Base-by-base conservation (phyloP, 2,888 invertebrate genomes). In the Andrena camellia region DNA sequence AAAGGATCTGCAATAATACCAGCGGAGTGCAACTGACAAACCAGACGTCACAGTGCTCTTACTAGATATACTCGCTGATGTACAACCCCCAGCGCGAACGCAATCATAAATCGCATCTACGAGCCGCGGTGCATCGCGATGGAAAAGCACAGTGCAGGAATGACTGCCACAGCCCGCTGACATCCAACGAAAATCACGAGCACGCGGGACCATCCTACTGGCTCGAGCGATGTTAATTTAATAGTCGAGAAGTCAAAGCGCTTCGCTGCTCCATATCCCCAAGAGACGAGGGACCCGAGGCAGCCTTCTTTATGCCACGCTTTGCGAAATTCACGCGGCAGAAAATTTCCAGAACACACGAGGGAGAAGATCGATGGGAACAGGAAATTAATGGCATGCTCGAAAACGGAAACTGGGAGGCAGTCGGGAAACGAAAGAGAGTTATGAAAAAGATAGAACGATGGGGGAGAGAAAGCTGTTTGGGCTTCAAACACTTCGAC, bases 211-310 rank as follows among this genome's bases (percentile, higher is more conserved):
- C 20, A 26, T 31, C 6, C 54, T 57, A 17, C 17, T 10, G 67
- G 26, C 62, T 35, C 59, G 54, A 8, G 52, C 57, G 57, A 59
- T 59, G 59, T 81, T 78, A 78, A 81, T 81, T 81, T 68, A 81
- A 69, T 78, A 81, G 31, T n/a, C 73, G 62, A 72, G 42, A 59
- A 77, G 67, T 77, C 81, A 78, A 78, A 81, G 72, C 26, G 77
- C 68, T 52, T 69, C 69, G 77, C 68, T 26, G 75, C 31, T 23
- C 31, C 42, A 68, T 54, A 50, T 66, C 20, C 57, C 70, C 57
- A 7, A 31, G 66, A 26, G 42, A 23, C n/a, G 10, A 50, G 60
- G n/a, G 48, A 42, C 71, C 71, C 13, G 31, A 62, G 13, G 10
- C 35, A 63, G 33, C 29, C 57, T 74, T 64, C 69, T 69, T 75